These are phyloP conservation scores for Trypoxylus dichotomus DNA, from an alignment of 1,140 invertebrate species.

Conservation along the genomic window DNA sequence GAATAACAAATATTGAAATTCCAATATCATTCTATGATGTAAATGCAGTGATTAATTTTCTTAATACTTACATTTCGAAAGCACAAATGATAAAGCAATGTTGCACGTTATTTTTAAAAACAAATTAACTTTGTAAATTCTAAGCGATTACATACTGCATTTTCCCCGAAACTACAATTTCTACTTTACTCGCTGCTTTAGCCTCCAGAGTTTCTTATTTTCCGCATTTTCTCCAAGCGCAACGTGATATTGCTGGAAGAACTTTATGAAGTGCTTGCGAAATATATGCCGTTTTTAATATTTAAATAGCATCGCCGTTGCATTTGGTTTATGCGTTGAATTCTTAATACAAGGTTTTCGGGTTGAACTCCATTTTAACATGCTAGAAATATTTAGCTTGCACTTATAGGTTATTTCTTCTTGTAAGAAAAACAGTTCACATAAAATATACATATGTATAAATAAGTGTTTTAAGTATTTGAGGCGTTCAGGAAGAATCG, in stretches of 20 bases:
- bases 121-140: neutral
- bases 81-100: neutral
- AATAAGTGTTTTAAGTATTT: too few species aligned
- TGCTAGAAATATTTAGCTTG: neutral
- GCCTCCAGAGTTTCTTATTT: conserved; percentile 15
- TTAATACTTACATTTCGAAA: neutral
- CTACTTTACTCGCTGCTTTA: conserved; percentile 2
- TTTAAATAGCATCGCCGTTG: conserved; percentile 16
- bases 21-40: too few species aligned
- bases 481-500: too few species aligned
- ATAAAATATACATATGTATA: too few species aligned
- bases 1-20: too few species aligned
- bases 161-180: conserved; percentile 7
- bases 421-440: too few species aligned
- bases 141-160: neutral
- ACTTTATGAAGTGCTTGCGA: conserved; percentile 12
- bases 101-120: neutral
- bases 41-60: too few species aligned
- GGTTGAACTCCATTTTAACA: neutral
- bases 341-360: neutral
- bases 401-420: too few species aligned
- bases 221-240: neutral
- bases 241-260: conserved; percentile 5
- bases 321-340: conserved; percentile 11
- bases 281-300: conserved; percentile 23